Evolutionary conservation across 2,113 vertebrate species (phyloP).

Genomic region (Rutilus rutilus): DNA sequence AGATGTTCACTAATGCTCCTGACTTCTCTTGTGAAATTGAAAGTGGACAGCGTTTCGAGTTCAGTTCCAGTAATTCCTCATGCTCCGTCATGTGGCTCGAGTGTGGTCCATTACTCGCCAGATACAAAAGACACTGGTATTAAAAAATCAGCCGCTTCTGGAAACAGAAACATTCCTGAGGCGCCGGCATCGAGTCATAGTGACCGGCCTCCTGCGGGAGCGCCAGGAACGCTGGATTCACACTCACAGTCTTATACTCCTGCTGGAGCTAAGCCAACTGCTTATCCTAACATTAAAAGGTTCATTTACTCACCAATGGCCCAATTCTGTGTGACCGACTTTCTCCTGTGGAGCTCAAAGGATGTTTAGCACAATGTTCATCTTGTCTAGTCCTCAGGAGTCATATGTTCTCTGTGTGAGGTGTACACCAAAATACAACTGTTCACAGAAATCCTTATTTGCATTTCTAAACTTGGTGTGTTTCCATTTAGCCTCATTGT

Average conservation of each 20-base stretch:
- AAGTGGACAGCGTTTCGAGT: background rate
- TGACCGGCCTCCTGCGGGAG: conserved; percentile 56
- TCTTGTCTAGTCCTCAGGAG: background rate
- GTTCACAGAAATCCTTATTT: background rate
- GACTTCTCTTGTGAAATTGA: conserved; percentile 33
- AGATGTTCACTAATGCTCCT: background rate
- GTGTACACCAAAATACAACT: background rate
- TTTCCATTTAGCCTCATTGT: background rate
- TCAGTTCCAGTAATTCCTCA: conserved; percentile 29
- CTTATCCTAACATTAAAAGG: background rate
- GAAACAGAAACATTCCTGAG: conserved; percentile 44
- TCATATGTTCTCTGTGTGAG: background rate
- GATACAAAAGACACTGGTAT: conserved; percentile 39
- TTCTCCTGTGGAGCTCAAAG: background rate
- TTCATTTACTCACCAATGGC: background rate
- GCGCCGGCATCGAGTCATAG: conserved; percentile 55
- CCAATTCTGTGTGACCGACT: background rate
- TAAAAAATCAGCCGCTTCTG: conserved; percentile 45
- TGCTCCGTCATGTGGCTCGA: conserved; percentile 14
- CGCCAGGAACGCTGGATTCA: conserved; percentile 18
- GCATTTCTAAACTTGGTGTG: background rate
- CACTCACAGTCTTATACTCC: background rate
- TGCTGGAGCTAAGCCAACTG: background rate
- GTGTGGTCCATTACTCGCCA: conserved; percentile 23
- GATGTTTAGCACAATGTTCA: background rate